Base-by-base conservation (phyloP, 1,140 invertebrate genomes). In the Lordiphosa clarofinis region DNA sequence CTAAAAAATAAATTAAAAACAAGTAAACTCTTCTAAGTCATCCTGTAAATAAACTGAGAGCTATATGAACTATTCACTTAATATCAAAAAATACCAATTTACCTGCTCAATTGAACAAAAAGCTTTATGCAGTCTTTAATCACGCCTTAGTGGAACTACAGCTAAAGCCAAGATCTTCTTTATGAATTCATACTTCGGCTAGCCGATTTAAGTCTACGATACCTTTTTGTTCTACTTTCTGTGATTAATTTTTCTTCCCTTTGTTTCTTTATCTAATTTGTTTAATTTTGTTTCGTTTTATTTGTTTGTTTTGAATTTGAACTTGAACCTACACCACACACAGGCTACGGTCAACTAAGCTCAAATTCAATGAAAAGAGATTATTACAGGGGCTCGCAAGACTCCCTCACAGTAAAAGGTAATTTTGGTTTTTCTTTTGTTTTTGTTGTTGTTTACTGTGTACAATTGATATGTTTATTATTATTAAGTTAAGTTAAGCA, bases 341-440 rank as follows among this genome's bases (percentile, higher is more conserved):
- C 73, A 87, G 81, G 72, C 67, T 88, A 88, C 63, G 87, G 88
- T 76, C 74, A 87, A 53, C 87, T 88, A 76, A 88, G 88, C 69
- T 91, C 91, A 68, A 90, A 91, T 58, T 92, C 93, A 63, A 94
- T 95, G 94, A 93, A 94, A 90, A 92, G 94, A 90, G 95, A 96
- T 90, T 95, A 95, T 92, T 95, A 95, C 90, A 92, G 94, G 90
- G 94, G 94, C 79, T 95, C 94, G 53, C 94, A 95, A 91, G 95
- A 96, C 90, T 95, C 94, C 90, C 91, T 96, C 61, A 94, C 94
- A 72, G 92, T 92, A 56, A 90, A 92, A 87, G 91, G 90, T 89
- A 90, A 90, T 67, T 89, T 91, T 74, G 52, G 38, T 42, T 57
- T 56, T 31, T 66, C 4, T n/a, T 46, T 48, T 47, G 1, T 46